Evolutionary conservation across 2,113 vertebrate genomes (phyloP).

Genomic region (Plecturocebus donacophilus): DNA sequence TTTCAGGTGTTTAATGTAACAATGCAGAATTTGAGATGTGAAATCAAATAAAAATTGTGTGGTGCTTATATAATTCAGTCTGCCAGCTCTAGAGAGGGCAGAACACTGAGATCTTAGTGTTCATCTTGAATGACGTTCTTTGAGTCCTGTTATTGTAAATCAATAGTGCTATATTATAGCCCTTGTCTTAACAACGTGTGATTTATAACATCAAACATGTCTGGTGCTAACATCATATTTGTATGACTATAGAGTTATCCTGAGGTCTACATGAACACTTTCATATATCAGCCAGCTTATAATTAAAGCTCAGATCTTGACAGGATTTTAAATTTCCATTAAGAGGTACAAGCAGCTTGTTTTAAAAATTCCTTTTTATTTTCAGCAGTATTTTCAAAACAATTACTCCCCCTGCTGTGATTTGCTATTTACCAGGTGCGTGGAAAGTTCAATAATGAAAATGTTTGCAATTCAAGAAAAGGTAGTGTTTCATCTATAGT

Average conservation of each 20-base stretch:
- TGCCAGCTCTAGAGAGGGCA: not conserved
- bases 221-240: not conserved
- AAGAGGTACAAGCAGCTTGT: not conserved
- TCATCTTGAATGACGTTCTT: not conserved
- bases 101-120: not conserved
- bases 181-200: not conserved
- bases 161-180: not conserved
- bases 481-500: not conserved
- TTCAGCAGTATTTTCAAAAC: conserved; percentile 65
- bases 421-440: conserved; percentile 62
- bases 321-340: conserved; percentile 52
- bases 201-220: not conserved
- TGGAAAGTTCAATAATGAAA: conserved; percentile 61
- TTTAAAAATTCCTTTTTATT: conserved; percentile 64
- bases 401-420: conserved; percentile 61
- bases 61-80: not conserved
- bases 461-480: conserved; percentile 52
- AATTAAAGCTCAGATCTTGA: conserved; percentile 59
- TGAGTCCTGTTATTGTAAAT: conserved; percentile 28
- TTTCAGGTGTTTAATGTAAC: not conserved
- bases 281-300: conserved; percentile 25
- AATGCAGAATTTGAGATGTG: not conserved
- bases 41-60: not conserved
- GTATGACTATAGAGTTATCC: not conserved
- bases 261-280: not conserved